A percentile compares a stretch with the other conserved stretches of the same genome.
phyloP scores from a whole-genome alignment of 2,888 invertebrate species.

The Tupiocoris notatus region DNA sequence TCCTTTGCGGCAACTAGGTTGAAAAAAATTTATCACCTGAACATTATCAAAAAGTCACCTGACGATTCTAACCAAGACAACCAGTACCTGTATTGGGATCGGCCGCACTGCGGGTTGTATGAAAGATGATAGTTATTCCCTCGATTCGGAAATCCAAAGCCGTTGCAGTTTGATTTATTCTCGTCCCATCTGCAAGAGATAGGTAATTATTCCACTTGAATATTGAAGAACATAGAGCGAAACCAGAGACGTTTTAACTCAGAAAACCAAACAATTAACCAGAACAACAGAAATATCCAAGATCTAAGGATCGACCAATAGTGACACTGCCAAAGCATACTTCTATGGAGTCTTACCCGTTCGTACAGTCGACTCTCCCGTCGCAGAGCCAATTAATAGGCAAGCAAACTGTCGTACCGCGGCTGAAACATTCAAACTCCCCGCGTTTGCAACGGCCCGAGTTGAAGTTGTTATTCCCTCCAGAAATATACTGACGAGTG shows the following conservation, averaged over 20 bases:
- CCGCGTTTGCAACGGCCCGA: slow-evolving; percentile 48
- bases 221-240: no score
- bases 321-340: no score
- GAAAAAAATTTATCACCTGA: no score
- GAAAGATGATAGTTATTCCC: slow-evolving; percentile 40
- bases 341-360: no score
- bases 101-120: slow-evolving; percentile 43
- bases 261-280: no score
- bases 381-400: slow-evolving; percentile 52
- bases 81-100: slow-evolving; percentile 47
- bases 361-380: slow-evolving; percentile 52
- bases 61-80: no score
- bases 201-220: background rate
- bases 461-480: slow-evolving; percentile 34
- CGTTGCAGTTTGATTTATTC: slow-evolving; percentile 51
- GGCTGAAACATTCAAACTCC: slow-evolving; percentile 49
- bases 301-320: no score
- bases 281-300: background rate
- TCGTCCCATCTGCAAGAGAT: slow-evolving; percentile 50
- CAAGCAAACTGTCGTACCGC: slow-evolving; percentile 50
- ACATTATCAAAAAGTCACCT: no score
- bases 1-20: slow-evolving; percentile 48
- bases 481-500: slow-evolving; percentile 19
- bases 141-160: slow-evolving; percentile 33
- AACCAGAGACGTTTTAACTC: no score